Evolutionary conservation across 1,140 invertebrate genomes (phyloP), one percentile per base, ranked within the genome.

Genomic region (Hycleus cichorii): DNA sequence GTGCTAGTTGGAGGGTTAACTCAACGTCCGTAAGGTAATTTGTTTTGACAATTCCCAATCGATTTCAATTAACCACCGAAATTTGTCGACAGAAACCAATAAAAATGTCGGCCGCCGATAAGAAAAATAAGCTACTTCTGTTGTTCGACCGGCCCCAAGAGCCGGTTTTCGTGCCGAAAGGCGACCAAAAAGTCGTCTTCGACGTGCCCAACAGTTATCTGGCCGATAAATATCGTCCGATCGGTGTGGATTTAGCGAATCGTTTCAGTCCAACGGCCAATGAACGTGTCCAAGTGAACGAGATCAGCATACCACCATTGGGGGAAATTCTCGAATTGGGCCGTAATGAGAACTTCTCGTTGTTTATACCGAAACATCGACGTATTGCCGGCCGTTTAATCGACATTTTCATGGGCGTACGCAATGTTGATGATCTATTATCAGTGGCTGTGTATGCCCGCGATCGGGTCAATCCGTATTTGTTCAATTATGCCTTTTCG

Each of bases 71-170:
- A 18, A 18, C 1, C 1, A 18, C 18, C 18, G 18, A 18, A 18
- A 18, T 18, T 18, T 1, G 1, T 18, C 18, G 2, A 18, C 18
- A 18, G 18, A 18, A 18, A 18, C 1, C 18, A 18, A 18, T 1
- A n/a, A 12, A 6, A 18, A 53, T 25, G n/a, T 83, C 83, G 72
- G 65, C 67, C 26, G 65, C 67, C 26, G 65, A 73, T 55, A 76
- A 76, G 58, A 70, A 75, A 47, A 76, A 79, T 60, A 32, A 32
- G 2, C 60, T 79, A 3, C 59, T 78, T 1, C 49, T 71, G n/a
- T 78, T 90, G 39, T 89, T 89, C 73, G 87, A 90, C 70, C 82
- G 88, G 7, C 88, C 88, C 4, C 76, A 79, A 12, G 89, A 91
- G 71, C 88, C 88, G 2, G 74, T 82, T 4, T 85, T 85, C 64